A percentile compares a stretch with the other conserved stretches of the same genome.
Evolutionary conservation across 2,113 vertebrate species (phyloP).

Genomic region (Xiphorhynchus elegans): DNA sequence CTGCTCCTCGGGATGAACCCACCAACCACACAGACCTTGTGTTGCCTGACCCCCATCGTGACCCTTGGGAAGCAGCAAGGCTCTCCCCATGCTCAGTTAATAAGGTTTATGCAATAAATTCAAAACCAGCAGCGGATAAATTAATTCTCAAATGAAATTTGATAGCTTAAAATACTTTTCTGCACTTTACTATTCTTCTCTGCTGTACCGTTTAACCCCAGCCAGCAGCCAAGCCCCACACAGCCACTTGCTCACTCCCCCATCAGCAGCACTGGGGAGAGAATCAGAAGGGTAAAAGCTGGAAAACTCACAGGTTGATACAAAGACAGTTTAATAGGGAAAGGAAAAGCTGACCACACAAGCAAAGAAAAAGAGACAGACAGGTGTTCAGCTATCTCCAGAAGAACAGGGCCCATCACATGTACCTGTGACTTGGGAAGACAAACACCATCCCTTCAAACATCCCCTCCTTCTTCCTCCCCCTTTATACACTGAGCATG

Average conservation of each 20-base stretch:
- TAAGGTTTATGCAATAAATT: not conserved
- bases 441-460: fast-evolving
- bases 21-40: fast-evolving
- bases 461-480: not conserved
- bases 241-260: fast-evolving
- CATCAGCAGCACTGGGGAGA: not conserved
- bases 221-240: not conserved
- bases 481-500: not conserved
- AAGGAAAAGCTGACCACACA: not conserved
- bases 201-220: not conserved
- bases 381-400: not conserved
- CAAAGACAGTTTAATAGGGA: not conserved
- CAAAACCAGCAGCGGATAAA: fast-evolving
- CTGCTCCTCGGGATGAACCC: not conserved
- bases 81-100: not conserved
- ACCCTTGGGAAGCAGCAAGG: not conserved
- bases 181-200: not conserved
- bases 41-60: fast-evolving
- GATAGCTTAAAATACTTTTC: not conserved
- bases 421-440: not conserved
- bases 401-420: not conserved
- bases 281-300: not conserved
- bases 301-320: not conserved
- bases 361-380: not conserved
- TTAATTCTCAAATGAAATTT: not conserved